Evolutionary conservation across 2,113 vertebrate species (phyloP).

Genomic region (Dasyurus viverrinus): DNA sequence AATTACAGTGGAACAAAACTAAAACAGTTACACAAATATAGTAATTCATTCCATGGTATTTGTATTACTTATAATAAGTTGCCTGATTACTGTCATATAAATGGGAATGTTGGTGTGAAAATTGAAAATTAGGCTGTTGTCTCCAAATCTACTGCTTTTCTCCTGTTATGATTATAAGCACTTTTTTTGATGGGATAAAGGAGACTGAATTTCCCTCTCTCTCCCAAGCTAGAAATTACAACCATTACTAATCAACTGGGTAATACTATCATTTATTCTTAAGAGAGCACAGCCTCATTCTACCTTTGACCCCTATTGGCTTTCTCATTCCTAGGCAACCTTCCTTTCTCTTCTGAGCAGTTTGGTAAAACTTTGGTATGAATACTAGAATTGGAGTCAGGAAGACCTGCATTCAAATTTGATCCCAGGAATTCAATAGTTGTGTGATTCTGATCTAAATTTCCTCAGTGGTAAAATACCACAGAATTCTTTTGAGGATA

Average conservation of each 20-base stretch:
- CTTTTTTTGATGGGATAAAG: background rate
- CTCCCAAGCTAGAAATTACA: background rate
- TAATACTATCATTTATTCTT: background rate
- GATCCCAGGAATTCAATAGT: too few species aligned
- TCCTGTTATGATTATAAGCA: background rate
- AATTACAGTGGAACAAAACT: background rate
- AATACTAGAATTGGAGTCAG: too few species aligned
- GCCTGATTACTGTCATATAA: background rate
- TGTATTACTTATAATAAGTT: background rate
- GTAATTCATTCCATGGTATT: background rate
- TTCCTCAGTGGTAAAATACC: too few species aligned
- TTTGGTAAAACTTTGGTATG: too few species aligned
- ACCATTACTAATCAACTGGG: background rate
- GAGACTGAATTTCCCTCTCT: background rate
- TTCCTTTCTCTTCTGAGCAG: too few species aligned
- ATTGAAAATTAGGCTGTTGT: background rate
- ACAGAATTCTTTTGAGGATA: too few species aligned
- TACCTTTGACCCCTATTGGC: too few species aligned
- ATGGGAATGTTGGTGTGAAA: background rate
- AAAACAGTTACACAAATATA: background rate
- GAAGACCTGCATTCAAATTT: too few species aligned
- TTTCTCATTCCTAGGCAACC: too few species aligned
- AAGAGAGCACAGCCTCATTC: too few species aligned
- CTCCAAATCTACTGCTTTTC: background rate
- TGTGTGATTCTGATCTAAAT: too few species aligned